Conservation (phyloP, 2,797 vertebrate genomes). For the Hippoglossus hippoglossus region DNA sequence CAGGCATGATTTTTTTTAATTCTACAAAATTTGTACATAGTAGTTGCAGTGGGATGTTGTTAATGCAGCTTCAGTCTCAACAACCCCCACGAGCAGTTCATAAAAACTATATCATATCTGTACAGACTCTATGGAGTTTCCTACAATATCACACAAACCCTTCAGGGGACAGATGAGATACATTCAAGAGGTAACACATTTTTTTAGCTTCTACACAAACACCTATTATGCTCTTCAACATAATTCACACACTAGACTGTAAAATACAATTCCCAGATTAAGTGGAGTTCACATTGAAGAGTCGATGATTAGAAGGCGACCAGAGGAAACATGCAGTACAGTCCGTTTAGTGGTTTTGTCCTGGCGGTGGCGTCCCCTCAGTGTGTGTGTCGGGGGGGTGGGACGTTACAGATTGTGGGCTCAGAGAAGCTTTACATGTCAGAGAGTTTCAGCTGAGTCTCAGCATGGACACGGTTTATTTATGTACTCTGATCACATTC, state of each 20-base stretch:
- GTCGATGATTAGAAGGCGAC: conserved; percentile 58
- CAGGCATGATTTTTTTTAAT: conserved; percentile 60
- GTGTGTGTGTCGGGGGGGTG: not conserved
- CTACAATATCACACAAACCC: conserved; percentile 52
- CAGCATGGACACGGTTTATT: not conserved
- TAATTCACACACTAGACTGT: conserved; percentile 50
- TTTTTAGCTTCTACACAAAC: conserved; percentile 43
- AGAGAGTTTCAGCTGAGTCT: conserved; percentile 2
- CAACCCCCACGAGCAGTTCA: conserved; percentile 35
- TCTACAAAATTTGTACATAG: conserved; percentile 57
- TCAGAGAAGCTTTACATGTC: conserved; percentile 61
- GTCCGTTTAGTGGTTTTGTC: conserved; percentile 58
- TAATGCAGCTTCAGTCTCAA: conserved; percentile 53
- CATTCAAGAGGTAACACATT: conserved; percentile 75
- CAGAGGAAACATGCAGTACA: conserved; percentile 70
- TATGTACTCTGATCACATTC: conserved; percentile 26
- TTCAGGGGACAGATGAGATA: conserved; percentile 56
- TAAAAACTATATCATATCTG: conserved; percentile 38
- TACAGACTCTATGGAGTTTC: conserved; percentile 38
- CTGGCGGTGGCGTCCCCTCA: conserved; percentile 23
- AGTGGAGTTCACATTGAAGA: conserved; percentile 56
- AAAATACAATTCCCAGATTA: conserved; percentile 55
- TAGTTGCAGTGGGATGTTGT: conserved; percentile 46
- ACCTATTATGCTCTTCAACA: conserved; percentile 39
- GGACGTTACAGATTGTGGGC: conserved; percentile 36